Evolutionary conservation across 2,888 invertebrate species (phyloP).

Genomic region (Spilarctia lutea): DNA sequence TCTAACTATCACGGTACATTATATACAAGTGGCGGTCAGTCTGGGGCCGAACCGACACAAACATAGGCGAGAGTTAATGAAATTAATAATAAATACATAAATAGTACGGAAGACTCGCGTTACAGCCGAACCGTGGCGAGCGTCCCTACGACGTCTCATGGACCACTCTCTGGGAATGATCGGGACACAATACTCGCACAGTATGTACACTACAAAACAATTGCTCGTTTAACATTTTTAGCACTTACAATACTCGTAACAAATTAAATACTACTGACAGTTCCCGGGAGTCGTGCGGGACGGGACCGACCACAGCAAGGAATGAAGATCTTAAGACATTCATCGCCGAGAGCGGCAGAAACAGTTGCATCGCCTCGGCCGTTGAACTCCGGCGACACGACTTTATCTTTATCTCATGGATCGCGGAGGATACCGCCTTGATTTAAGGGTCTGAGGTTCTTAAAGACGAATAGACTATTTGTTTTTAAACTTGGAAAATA

Average conservation of each 20-base stretch:
- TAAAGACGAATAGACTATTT: not conserved
- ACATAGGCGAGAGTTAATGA: not conserved
- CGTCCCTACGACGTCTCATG: no score
- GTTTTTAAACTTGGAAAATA: not conserved
- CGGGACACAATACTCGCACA: slow-evolving; percentile 10
- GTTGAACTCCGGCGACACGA: not conserved
- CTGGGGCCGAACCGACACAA: not conserved
- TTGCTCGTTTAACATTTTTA: slow-evolving; percentile 11
- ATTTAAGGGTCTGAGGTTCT: not conserved
- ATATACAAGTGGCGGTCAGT: slow-evolving; percentile 41
- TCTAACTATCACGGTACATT: slow-evolving; percentile 38
- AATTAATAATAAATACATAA: slow-evolving; percentile 15
- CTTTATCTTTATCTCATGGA: not conserved
- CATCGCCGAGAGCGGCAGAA: not conserved
- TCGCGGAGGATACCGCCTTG: no score
- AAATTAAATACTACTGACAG: slow-evolving; percentile 9
- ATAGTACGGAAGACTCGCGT: slow-evolving; percentile 17
- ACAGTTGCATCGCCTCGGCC: not conserved
- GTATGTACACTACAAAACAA: slow-evolving; percentile 22
- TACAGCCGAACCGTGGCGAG: not conserved
- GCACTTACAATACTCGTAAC: slow-evolving; percentile 11
- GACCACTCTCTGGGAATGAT: slow-evolving; percentile 18
- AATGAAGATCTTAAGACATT: not conserved
- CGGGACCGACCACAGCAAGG: no score
- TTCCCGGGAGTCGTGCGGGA: not conserved